Evolutionary conservation across 2,113 vertebrate genomes (phyloP).

Genomic region (Centropristis striata): DNA sequence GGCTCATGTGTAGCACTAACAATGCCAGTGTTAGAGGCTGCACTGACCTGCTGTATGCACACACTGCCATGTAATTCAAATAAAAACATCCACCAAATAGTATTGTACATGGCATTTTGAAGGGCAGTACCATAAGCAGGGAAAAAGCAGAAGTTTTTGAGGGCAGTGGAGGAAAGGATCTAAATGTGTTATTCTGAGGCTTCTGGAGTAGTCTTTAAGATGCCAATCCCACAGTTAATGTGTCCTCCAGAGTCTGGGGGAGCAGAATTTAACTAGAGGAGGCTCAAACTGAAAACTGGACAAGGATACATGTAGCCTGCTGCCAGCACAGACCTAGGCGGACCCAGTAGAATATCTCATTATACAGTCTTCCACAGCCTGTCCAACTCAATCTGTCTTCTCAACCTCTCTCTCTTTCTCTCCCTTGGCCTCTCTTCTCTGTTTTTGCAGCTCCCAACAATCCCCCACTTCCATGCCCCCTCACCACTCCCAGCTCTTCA

Average conservation of each 20-base stretch:
- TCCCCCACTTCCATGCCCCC: not conserved
- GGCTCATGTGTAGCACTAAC: not conserved
- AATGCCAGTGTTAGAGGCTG: not conserved
- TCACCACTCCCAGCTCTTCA: constrained; percentile 55
- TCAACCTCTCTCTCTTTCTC: constrained; percentile 40
- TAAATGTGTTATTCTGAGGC: constrained; percentile 46
- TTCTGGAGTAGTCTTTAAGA: constrained; percentile 52
- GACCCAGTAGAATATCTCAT: constrained; percentile 71
- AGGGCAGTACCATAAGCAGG: constrained; percentile 1
- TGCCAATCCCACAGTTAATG: constrained; percentile 52
- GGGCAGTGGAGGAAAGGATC: constrained; percentile 19
- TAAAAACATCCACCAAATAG: not conserved
- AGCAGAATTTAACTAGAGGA: constrained; percentile 49
- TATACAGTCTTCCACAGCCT: constrained; percentile 65
- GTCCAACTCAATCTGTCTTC: constrained; percentile 73
- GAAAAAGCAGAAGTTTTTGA: not conserved
- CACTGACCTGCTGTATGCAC: not conserved
- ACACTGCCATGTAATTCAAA: constrained; percentile 8
- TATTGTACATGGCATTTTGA: constrained; percentile 31
- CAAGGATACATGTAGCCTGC: constrained; percentile 54
- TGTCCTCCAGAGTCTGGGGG: constrained; percentile 37
- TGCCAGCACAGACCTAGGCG: constrained; percentile 54
- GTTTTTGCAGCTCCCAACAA: constrained; percentile 32
- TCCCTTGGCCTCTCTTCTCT: constrained; percentile 32
- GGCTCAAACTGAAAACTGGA: constrained; percentile 60